These are phyloP conservation scores for Nymphalis polychloros DNA, from an alignment of 2,888 invertebrate genomes.

Conservation along the genomic window DNA sequence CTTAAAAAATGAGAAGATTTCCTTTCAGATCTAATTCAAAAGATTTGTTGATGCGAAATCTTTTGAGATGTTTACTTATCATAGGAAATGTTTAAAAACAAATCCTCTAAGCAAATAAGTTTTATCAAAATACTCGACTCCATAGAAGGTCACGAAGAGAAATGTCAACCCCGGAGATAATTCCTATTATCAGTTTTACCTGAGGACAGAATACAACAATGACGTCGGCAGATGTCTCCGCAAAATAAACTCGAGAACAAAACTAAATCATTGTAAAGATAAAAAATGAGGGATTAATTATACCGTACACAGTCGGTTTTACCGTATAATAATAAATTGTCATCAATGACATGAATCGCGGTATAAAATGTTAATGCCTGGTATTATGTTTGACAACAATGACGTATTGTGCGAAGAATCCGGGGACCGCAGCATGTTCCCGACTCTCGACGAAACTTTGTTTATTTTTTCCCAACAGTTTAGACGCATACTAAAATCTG, in stretches of 20 bases:
- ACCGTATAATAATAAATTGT: constrained; percentile 72
- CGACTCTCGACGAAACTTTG: constrained; percentile 57
- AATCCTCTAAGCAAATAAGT: constrained; percentile 68
- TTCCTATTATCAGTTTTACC: constrained; percentile 76
- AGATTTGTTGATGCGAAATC: neutral
- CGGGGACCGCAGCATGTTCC: constrained; percentile 56
- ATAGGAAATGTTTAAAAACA: constrained; percentile 39
- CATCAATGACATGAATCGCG: constrained; percentile 77
- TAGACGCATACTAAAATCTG: constrained; percentile 51
- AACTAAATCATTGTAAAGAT: constrained; percentile 66
- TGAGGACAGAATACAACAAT: constrained; percentile 72
- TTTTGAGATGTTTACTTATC: constrained; percentile 17
- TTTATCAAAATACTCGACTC: constrained; percentile 74
- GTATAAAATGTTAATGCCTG: constrained; percentile 78
- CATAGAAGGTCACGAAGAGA: constrained; percentile 68
- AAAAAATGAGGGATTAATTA: constrained; percentile 60
- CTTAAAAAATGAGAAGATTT: neutral
- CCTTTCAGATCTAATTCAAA: neutral
- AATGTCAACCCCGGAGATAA: constrained; percentile 78
- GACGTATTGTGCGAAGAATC: constrained; percentile 73
- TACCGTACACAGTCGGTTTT: constrained; percentile 45
- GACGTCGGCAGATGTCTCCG: constrained; percentile 75
- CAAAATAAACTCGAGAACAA: constrained; percentile 77
- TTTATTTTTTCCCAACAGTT: constrained; percentile 58
- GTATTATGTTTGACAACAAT: constrained; percentile 77